Evolutionary conservation across 2,888 invertebrate species (phyloP), one percentile per base, ranked within the genome.

Genomic region (Apodemia duryi): DNA sequence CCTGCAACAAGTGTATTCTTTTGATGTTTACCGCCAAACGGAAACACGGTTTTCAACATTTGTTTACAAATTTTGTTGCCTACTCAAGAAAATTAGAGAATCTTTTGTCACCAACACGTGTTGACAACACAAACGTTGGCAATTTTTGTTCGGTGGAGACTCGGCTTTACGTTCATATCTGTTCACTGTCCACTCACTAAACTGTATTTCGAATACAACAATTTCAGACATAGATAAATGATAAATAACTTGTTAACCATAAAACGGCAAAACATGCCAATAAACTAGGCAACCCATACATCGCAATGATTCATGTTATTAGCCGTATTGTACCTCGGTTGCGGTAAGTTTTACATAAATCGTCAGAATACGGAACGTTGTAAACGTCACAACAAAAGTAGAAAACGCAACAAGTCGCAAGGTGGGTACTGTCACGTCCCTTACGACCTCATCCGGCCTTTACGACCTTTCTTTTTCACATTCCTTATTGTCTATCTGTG

Each of bases 361-460:
- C 54, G 38, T 52, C 63, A 72, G 77, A 81, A 77, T 78, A 76
- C 74, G 77, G 75, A 74, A 75, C 75, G 46, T 6, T 77, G 85
- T 84, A 84, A 85, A 84, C 82, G 84, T 78, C 73, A 72, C 74
- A 6, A n/a, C n/a, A 49, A 66, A 66, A 57, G 67, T 62, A 63
- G 54, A 74, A 69, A 74, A 77, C 77, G 88, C 88, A 89, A 89
- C 88, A 88, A 88, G 88, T 88, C 82, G 80, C 73, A 73, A 70
- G 76, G 76, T 54, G 74, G 72, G 71, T 69, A 63, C 68, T 63
- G 61, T 70, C 67, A 74, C 70, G 71, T 73, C 75, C 75, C 74
- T 71, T 73, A 79, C 76, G 80, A 82, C 79, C 81, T 80, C 72
- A 81, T 78, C 75, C 75, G 77, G 74, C 74, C 75, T 76, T 81